phyloP scores from a whole-genome alignment of 2,113 vertebrate genomes.

The Etheostoma spectabile region DNA sequence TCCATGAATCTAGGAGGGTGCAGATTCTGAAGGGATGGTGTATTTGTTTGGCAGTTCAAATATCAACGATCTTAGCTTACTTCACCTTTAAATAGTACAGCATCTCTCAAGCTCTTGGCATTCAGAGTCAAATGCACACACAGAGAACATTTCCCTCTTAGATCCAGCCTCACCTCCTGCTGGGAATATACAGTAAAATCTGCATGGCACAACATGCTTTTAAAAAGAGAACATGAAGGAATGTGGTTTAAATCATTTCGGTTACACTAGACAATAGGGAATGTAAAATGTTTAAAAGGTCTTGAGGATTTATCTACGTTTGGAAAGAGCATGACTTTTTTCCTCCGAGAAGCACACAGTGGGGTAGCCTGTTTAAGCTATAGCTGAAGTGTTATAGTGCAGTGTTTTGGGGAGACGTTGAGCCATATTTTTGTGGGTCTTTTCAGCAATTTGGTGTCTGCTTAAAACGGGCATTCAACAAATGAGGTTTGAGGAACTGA shows the following conservation, averaged over 20 bases:
- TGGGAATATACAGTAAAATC: conserved; percentile 20
- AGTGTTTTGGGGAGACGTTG: conserved; percentile 15
- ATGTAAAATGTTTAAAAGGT: conserved; percentile 37
- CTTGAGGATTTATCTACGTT: conserved; percentile 29
- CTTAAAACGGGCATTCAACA: conserved; percentile 22
- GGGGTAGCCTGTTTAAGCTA: conserved; percentile 9
- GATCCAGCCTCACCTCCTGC: conserved; percentile 28
- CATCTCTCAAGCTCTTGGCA: conserved; percentile 9
- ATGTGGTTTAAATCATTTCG: conserved; percentile 40
- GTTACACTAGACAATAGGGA: conserved; percentile 27
- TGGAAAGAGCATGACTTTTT: conserved; percentile 27
- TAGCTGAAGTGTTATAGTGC: neutral
- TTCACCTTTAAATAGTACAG: conserved; percentile 28
- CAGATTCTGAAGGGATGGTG: too few relatives aligned
- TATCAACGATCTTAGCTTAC: too few relatives aligned
- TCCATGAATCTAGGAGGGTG: too few relatives aligned
- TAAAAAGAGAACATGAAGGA: conserved; percentile 43
- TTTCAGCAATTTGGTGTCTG: conserved; percentile 22
- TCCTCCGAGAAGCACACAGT: conserved; percentile 11
- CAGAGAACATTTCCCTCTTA: neutral
- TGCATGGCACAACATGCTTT: conserved; percentile 2
- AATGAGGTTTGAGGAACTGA: conserved; percentile 22
- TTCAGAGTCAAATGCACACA: conserved; percentile 31
- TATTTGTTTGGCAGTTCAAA: too few relatives aligned
- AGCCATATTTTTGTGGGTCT: conserved; percentile 23